A percentile compares a stretch with the other conserved stretches of the same genome.
Conservation (phyloP, 2,113 vertebrate genomes). For the Rostratula benghalensis region DNA sequence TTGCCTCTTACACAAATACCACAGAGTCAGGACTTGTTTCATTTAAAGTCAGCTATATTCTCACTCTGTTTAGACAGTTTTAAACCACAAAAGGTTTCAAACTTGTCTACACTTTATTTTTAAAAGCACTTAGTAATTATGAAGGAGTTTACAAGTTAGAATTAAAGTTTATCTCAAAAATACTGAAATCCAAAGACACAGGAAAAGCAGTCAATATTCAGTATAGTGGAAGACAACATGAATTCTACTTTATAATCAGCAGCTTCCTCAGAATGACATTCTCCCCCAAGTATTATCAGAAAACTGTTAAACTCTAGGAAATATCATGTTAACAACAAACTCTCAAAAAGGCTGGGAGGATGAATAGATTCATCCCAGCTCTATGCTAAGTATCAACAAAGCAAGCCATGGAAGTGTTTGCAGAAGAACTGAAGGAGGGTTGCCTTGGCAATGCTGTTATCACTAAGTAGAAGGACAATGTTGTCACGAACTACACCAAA, state of each 20-base stretch:
- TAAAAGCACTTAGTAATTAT: neutral
- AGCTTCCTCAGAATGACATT: neutral
- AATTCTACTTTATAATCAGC: neutral
- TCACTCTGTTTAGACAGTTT: neutral
- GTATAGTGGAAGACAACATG: neutral
- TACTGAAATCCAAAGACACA: neutral
- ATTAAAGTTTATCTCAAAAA: neutral
- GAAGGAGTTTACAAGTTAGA: neutral
- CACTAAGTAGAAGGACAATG: neutral
- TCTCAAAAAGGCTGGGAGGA: neutral
- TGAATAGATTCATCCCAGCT: neutral
- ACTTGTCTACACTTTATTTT: neutral
- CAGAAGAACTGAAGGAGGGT: neutral
- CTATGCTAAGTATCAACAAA: neutral
- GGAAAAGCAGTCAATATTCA: neutral
- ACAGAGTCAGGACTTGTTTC: neutral
- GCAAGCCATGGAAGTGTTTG: neutral
- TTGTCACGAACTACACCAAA: neutral
- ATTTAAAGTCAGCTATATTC: neutral
- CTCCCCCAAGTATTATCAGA: neutral
- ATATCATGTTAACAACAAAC: neutral
- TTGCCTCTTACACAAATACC: neutral
- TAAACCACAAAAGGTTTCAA: neutral
- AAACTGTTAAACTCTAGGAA: neutral
- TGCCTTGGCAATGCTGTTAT: neutral